Percentiles rank a stretch among this genome's conserved stretches.
phyloP scores from a whole-genome alignment of 2,113 vertebrate genomes.

The Ceratotherium simum region DNA sequence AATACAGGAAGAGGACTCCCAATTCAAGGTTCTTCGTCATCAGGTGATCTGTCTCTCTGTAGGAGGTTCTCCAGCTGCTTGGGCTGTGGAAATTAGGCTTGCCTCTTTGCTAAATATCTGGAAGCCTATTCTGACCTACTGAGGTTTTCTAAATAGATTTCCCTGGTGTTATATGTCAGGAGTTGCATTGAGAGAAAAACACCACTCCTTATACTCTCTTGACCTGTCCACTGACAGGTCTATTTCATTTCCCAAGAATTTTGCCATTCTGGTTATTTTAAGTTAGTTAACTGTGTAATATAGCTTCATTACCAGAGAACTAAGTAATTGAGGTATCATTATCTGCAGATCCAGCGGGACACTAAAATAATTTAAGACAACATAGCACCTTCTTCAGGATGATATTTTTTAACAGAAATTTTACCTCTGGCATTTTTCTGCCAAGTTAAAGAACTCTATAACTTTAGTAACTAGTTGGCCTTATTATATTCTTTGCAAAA shows the following conservation, averaged over 20 bases:
- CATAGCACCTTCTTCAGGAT: background rate
- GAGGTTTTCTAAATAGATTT: slow-evolving; percentile 39
- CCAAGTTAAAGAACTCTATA: slow-evolving; percentile 47
- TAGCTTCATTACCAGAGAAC: background rate
- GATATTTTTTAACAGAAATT: slow-evolving; percentile 35
- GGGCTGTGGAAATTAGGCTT: background rate
- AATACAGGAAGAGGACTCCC: background rate
- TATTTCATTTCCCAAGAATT: background rate
- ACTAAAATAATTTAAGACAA: slow-evolving; percentile 43
- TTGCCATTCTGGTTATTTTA: background rate
- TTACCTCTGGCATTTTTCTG: slow-evolving; percentile 43
- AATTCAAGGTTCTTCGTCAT: background rate
- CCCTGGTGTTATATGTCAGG: background rate
- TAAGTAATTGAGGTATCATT: slow-evolving; percentile 8
- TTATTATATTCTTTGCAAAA: slow-evolving; percentile 44
- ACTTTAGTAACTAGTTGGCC: background rate
- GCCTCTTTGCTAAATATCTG: background rate
- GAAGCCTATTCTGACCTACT: slow-evolving; percentile 54
- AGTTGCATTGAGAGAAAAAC: background rate
- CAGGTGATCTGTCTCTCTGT: background rate
- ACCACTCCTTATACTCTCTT: background rate
- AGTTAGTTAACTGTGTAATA: background rate
- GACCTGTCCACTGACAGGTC: background rate
- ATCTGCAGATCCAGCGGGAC: background rate
- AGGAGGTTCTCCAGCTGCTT: background rate